These are phyloP conservation scores for Pyrgilauda ruficollis DNA, from an alignment of 2,113 vertebrate species.

Conservation along the genomic window DNA sequence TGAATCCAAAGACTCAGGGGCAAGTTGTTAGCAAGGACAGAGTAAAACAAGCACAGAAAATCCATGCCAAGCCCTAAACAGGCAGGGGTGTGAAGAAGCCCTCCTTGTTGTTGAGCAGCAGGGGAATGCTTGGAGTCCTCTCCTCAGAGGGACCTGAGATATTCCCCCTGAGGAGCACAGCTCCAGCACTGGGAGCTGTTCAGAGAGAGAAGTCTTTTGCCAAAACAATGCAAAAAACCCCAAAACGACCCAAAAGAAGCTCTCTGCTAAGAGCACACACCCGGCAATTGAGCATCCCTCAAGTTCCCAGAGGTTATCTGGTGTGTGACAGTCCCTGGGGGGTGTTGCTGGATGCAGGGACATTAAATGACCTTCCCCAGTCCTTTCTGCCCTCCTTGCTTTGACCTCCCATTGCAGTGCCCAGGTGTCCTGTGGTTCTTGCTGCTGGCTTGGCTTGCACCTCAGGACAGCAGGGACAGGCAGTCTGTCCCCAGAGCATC, in stretches of 20 bases:
- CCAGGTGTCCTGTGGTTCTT: rapidly evolving
- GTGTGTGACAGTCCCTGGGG: neutral
- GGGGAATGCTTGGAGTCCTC: neutral
- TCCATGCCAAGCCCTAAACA: neutral
- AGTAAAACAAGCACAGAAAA: neutral
- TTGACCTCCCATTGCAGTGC: neutral
- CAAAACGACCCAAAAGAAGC: neutral
- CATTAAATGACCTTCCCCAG: neutral
- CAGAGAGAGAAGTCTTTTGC: neutral
- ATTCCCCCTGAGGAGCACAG: neutral
- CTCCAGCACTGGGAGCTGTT: neutral
- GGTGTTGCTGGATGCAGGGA: neutral
- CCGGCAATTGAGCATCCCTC: rapidly evolving
- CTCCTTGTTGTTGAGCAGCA: neutral
- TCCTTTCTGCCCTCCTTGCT: neutral
- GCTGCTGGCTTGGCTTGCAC: neutral
- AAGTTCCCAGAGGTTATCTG: neutral
- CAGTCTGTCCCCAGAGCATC: neutral
- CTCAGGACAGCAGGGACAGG: neutral
- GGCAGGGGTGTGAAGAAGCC: neutral
- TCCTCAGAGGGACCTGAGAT: neutral
- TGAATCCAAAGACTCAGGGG: constrained; percentile 23
- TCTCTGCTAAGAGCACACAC: neutral
- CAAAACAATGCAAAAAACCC: neutral
- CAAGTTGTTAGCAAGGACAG: neutral